phyloP scores from a whole-genome alignment of 2,797 vertebrate genomes.

The Bradypus variegatus region DNA sequence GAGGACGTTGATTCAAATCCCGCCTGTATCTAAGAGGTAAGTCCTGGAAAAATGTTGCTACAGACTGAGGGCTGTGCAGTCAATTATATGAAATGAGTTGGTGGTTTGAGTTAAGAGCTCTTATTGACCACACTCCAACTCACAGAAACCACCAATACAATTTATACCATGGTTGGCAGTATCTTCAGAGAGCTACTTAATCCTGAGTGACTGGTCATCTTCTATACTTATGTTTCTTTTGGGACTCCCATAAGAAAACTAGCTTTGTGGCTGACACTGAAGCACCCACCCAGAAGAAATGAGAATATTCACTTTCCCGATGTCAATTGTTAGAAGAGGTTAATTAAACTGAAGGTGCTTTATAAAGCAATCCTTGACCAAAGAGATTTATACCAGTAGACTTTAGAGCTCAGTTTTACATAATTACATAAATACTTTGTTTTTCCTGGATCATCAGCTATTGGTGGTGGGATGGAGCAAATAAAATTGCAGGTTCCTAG shows the following conservation, averaged over 20 bases:
- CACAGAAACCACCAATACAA: neutral
- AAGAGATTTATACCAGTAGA: neutral
- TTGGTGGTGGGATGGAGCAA: neutral
- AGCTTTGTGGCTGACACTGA: neutral
- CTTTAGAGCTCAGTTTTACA: conserved; percentile 12
- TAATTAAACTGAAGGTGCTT: neutral
- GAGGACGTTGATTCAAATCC: conserved; percentile 44
- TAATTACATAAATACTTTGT: neutral
- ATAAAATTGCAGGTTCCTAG: neutral
- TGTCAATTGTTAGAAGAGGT: neutral
- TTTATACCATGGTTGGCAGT: conserved; percentile 28
- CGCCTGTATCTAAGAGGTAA: conserved; percentile 10
- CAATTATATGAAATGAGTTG: conserved; percentile 42
- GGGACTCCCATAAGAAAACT: neutral
- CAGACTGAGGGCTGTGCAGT: neutral
- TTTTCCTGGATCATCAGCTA: conserved; percentile 6
- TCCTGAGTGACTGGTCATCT: neutral
- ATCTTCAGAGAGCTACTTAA: conserved; percentile 3
- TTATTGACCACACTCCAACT: conserved; percentile 29
- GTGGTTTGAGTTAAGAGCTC: conserved; percentile 46
- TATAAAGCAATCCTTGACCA: neutral
- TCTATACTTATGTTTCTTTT: conserved; percentile 10
- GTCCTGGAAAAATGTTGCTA: neutral
- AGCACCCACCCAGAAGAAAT: conserved; percentile 14
- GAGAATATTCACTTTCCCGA: neutral